Evolutionary conservation across 2,797 vertebrate species (phyloP), one percentile per base, ranked within the genome.

Genomic region (Acanthurus leucopareius): DNA sequence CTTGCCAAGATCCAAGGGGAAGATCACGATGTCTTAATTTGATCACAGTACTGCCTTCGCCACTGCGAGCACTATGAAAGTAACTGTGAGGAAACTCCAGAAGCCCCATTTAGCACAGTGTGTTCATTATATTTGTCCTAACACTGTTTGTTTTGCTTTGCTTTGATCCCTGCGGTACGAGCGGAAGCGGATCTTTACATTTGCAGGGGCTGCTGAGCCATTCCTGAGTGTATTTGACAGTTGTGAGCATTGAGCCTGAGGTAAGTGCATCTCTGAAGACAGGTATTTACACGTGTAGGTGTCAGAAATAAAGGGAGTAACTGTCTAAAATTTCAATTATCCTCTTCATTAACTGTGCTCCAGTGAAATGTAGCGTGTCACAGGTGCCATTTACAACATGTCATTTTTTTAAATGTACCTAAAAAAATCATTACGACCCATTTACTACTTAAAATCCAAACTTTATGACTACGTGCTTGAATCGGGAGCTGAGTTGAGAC

Each of bases 21-120:
- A 80, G 75, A 77, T 83, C 54, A 19, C 38, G 49, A 89, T 58
- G 78, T 89, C 88, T 87, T 90, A 79, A 91, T 93, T 85, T 85
- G 71, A 89, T 86, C 65, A 66, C 68, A 63, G 25, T 71, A 75
- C 88, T 88, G 75, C 68, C 32, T 69, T 70, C 14, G 0, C 28
- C 60, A 47, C 47, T 32, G 35, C 48, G 42, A 73, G 63, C 32
- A 79, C 56, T 32, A 76, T 60, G 53, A 73, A 82, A 79, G 61
- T 40, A 78, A 64, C 66, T 65, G 78, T 62, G 65, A 67, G 73
- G 28, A 61, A 73, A 67, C 28, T 74, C 28, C 6, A 22, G 42
- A 73, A 80, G 47, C 22, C 13, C 80, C 51, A 66, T 79, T 40
- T 62, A 73, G 73, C 17, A 25, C 19, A 51, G 11, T 48, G 61